Evolutionary conservation across 1,140 invertebrate species (phyloP), one percentile per base, ranked within the genome.

Genomic region (Macrocentrus cingulum): DNA sequence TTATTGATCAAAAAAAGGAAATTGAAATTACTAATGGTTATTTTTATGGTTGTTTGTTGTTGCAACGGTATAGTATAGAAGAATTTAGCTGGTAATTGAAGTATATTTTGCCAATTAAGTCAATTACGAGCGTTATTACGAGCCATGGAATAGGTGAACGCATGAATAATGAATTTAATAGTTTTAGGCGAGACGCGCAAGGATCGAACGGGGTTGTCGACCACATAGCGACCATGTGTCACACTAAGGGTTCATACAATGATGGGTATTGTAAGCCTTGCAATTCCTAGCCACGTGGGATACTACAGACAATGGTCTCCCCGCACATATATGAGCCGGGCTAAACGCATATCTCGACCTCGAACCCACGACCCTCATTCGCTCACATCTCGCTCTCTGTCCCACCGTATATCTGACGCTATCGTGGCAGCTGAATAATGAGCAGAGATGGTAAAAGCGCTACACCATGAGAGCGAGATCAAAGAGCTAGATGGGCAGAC

Each of bases 241-340:
- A 39, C 36, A 39, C 13, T 39, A 39, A 45, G 36, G 42, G 25
- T 49, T 50, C 29, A 49, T 50, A 57, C 46, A 57, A 50, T 57
- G 32, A 50, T 41, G 25, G 19, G 46, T 39, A 57, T 57, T 57
- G 55, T 57, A 57, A 50, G 44, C 32, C 34, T 50, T 9, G 46
- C 45, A 11, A 50, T 50, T 57, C 39, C 55, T 45, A 46, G 37
- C 3, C 13, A 39, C 36, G 36, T 39, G 13, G 8, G 42, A 4
- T 5, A 39, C 13, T 11, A n/a, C 20, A 57, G 46, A 57, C 55
- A 57, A 57, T 57, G 36, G 54, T 23, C 22, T 39, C 7, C 36
- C 4, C 9, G 23, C 22, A 46, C 18, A 11, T 32, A 22, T 34
- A 48, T 34, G 11, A 11, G 8, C 7, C 15, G 15, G 44, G 22